Evolutionary conservation across 2,888 invertebrate species (phyloP).

Genomic region (Xestoiulus laeticollis): DNA sequence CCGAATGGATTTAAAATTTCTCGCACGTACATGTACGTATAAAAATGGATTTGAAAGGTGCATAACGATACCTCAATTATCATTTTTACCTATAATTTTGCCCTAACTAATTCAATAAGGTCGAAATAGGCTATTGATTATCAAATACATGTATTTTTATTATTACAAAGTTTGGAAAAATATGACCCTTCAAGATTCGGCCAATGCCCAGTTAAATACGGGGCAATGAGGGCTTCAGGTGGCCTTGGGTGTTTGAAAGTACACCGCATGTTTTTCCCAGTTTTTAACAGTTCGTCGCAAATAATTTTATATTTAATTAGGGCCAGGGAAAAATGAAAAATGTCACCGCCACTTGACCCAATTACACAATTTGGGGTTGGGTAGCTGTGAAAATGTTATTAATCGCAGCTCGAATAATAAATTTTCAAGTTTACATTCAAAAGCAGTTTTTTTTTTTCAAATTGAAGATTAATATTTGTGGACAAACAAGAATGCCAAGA

Average conservation of each 20-base stretch:
- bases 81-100: too few relatives aligned
- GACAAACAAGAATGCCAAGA: background rate
- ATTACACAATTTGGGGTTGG: slow-evolving; percentile 13
- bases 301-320: background rate
- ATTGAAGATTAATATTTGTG: background rate
- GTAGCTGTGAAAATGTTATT: background rate
- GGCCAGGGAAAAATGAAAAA: background rate
- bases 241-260: background rate
- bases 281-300: background rate
- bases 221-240: background rate
- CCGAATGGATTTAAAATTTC: too few relatives aligned
- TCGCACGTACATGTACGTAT: too few relatives aligned
- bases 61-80: too few relatives aligned
- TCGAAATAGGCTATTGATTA: too few relatives aligned
- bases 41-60: too few relatives aligned
- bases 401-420: background rate
- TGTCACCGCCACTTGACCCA: background rate
- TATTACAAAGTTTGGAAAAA: too few relatives aligned
- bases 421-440: background rate
- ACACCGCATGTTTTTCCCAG: background rate
- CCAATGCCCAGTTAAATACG: slow-evolving; percentile 26
- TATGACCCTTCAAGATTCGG: background rate
- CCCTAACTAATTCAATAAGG: too few relatives aligned
- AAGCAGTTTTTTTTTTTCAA: background rate
- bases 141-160: too few relatives aligned